A percentile compares a stretch with the other conserved stretches of the same genome.
Conservation (phyloP, 2,113 vertebrate genomes). For the Actenoides lindsayi region DNA sequence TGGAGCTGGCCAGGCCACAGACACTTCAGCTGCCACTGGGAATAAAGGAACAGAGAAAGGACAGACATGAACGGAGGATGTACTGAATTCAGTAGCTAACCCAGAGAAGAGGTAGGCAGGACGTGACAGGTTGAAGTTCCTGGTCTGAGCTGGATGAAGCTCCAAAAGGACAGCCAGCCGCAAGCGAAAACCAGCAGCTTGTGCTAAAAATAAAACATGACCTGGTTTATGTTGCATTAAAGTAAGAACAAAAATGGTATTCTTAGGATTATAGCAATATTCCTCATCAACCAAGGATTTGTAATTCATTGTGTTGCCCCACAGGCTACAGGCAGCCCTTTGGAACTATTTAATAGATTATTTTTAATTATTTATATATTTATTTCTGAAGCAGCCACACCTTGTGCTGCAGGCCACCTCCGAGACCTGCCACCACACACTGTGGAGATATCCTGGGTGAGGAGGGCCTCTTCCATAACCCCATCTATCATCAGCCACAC, state of each 20-base stretch:
- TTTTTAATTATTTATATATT: background rate
- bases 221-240: background rate
- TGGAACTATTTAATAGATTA: background rate
- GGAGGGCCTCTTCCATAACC: background rate
- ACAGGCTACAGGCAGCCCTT: background rate
- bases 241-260: background rate
- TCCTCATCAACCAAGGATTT: background rate
- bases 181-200: background rate
- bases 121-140: background rate
- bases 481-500: background rate
- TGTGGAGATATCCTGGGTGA: background rate
- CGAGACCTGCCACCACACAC: background rate
- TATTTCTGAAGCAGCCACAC: background rate
- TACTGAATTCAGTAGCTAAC: background rate
- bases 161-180: background rate
- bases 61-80: accelerated
- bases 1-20: background rate
- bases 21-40: background rate
- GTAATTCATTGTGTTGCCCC: background rate
- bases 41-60: background rate
- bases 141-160: background rate
- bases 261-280: background rate
- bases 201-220: background rate
- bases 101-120: background rate
- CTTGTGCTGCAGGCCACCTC: background rate